phyloP scores from a whole-genome alignment of 2,797 vertebrate genomes.

The Eospalax fontanierii region DNA sequence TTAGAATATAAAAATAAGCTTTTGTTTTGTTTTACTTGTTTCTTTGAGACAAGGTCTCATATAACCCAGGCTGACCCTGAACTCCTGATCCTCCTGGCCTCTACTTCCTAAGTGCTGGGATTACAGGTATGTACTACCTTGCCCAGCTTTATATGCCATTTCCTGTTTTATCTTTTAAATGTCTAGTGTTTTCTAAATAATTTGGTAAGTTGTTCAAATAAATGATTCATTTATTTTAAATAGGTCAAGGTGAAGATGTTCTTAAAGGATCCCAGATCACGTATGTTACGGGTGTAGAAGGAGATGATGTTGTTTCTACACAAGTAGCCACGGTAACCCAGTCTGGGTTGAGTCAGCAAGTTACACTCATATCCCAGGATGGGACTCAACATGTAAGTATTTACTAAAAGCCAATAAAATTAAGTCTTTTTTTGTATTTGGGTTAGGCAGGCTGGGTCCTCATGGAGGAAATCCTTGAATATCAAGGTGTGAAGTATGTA shows the following conservation, averaged over 20 bases:
- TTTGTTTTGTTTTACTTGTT: background rate
- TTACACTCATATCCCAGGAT: slow-evolving; percentile 97
- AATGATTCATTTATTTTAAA: slow-evolving; percentile 80
- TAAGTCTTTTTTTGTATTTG: slow-evolving; percentile 33
- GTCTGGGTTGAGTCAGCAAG: slow-evolving; percentile 94
- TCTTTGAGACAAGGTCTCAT: background rate
- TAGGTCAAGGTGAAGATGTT: slow-evolving; percentile 96
- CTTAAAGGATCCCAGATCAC: slow-evolving; percentile 93
- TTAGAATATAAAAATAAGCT: background rate
- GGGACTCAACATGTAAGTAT: slow-evolving; percentile 97
- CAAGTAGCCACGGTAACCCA: slow-evolving; percentile 93
- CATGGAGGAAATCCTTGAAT: slow-evolving; percentile 8
- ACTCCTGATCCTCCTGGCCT: too few species aligned
- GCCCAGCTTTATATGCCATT: background rate
- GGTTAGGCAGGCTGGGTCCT: background rate
- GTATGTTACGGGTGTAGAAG: slow-evolving; percentile 95
- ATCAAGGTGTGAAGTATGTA: background rate
- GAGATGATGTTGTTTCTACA: slow-evolving; percentile 95
- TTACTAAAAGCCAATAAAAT: slow-evolving; percentile 4
- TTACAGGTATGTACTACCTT: background rate
- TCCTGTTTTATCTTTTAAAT: slow-evolving; percentile 68
- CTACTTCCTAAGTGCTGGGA: background rate
- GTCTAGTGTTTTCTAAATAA: slow-evolving; percentile 60
- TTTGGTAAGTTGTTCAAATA: slow-evolving; percentile 52
- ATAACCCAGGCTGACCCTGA: background rate